Evolutionary conservation across 2,888 invertebrate species (phyloP).

Genomic region (Cryptocephalus primarius): DNA sequence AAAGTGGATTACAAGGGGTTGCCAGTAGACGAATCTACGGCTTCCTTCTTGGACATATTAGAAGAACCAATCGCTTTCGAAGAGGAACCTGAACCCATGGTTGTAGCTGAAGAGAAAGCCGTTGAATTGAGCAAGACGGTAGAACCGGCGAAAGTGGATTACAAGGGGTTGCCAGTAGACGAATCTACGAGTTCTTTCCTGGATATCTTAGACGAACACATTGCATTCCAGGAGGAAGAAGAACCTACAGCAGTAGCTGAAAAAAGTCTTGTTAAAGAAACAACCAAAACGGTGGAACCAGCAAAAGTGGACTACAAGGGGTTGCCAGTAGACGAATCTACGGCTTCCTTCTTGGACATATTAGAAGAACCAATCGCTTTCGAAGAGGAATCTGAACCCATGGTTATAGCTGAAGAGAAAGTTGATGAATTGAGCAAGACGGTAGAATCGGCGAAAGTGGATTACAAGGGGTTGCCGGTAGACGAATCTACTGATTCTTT

Average conservation of each 20-base stretch:
- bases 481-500: slow-evolving; percentile 26
- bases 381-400: not conserved
- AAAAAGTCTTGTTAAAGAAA: not conserved
- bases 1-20: slow-evolving; percentile 16
- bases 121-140: not conserved
- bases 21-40: slow-evolving; percentile 18
- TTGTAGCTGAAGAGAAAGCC: not conserved
- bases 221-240: slow-evolving; percentile 29
- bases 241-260: not conserved
- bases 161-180: slow-evolving; percentile 21
- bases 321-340: slow-evolving; percentile 8
- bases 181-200: slow-evolving; percentile 16
- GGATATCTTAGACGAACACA: slow-evolving; percentile 30
- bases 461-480: slow-evolving; percentile 18
- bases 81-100: slow-evolving; percentile 15
- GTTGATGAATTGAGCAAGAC: not conserved
- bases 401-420: too few relatives aligned
- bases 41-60: slow-evolving; percentile 16
- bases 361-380: slow-evolving; percentile 21
- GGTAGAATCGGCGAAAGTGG: slow-evolving; percentile 4
- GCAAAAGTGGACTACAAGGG: not conserved
- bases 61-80: slow-evolving; percentile 24
- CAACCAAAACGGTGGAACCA: not conserved
- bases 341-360: slow-evolving; percentile 16
- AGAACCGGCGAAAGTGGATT: slow-evolving; percentile 8